A percentile compares a stretch with the other conserved stretches of the same genome.
Conservation (phyloP, 1,140 invertebrate species). For the Drosophila mayri region DNA sequence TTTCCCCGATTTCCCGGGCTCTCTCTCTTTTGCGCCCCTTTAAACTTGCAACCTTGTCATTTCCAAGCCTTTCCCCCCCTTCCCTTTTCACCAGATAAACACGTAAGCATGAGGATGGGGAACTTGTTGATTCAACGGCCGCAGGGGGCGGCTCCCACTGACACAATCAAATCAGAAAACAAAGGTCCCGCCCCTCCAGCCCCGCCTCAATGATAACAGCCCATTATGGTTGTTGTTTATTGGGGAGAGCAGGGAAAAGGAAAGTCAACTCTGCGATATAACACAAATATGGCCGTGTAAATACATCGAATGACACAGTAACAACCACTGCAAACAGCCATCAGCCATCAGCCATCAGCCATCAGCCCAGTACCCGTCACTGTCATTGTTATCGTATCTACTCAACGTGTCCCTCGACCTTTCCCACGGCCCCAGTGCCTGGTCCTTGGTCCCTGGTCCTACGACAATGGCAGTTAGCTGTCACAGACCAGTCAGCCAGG, state of each 20-base stretch:
- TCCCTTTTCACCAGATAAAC: constrained; percentile 15
- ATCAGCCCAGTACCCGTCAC: constrained; percentile 40
- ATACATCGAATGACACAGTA: constrained; percentile 60
- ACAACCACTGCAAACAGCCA: constrained; percentile 29
- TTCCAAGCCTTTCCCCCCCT: constrained; percentile 9
- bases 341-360: background rate
- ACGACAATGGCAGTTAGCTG: constrained; percentile 62
- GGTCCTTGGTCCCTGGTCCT: background rate
- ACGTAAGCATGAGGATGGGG: constrained; percentile 34
- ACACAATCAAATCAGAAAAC: constrained; percentile 60
- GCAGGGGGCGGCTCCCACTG: constrained; percentile 28
- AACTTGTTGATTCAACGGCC: constrained; percentile 69
- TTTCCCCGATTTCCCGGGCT: constrained; percentile 33
- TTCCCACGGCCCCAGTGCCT: background rate
- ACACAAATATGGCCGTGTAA: constrained; percentile 69
- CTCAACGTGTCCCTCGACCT: constrained; percentile 42
- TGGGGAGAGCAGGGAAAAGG: constrained; percentile 19
- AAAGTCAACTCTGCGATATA: constrained; percentile 46
- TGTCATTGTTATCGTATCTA: constrained; percentile 76
- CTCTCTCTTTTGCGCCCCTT: background rate
- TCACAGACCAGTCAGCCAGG: constrained; percentile 68
- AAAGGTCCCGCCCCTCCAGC: constrained; percentile 28
- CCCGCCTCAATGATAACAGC: constrained; percentile 55
- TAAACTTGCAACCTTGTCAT: constrained; percentile 36
- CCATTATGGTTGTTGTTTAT: constrained; percentile 47